These are phyloP conservation scores for Idaea aversata DNA, from an alignment of 2,888 invertebrate species.

Conservation along the genomic window DNA sequence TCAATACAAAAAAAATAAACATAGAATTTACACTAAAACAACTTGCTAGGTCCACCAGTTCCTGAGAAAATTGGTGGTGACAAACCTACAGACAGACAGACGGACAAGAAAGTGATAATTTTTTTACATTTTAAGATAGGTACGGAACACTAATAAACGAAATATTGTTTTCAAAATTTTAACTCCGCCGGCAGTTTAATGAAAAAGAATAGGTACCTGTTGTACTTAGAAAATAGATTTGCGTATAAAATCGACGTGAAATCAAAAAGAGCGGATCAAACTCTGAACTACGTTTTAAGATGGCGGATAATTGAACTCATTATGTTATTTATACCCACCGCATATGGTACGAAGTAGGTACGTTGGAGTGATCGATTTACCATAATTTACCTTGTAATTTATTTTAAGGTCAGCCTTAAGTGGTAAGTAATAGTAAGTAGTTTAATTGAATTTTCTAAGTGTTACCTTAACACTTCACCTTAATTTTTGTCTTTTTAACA, in stretches of 20 bases:
- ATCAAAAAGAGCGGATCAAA: conserved; percentile 27
- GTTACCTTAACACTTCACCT: neutral
- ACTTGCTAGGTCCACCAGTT: no score
- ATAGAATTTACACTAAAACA: no score
- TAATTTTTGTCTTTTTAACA: neutral
- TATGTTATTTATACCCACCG: conserved; percentile 58
- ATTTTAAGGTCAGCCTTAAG: conserved; percentile 41
- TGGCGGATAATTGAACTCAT: conserved; percentile 60
- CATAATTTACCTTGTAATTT: conserved; percentile 56
- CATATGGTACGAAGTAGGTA: conserved; percentile 40
- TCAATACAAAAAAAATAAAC: no score
- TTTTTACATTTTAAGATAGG: no score
- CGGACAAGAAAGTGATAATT: no score
- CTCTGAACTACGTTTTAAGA: conserved; percentile 44
- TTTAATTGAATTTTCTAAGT: neutral
- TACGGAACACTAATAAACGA: no score
- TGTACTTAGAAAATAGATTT: neutral
- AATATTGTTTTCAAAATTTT: no score
- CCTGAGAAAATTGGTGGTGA: no score
- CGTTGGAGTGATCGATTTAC: conserved; percentile 45
- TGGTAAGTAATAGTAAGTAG: neutral
- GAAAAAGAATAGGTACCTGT: no score
- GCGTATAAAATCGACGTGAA: conserved; percentile 3
- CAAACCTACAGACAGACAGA: no score
- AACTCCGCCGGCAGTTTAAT: no score